Evolutionary conservation across 1,140 invertebrate species (phyloP).

Genomic region (Drosophila virilis): DNA sequence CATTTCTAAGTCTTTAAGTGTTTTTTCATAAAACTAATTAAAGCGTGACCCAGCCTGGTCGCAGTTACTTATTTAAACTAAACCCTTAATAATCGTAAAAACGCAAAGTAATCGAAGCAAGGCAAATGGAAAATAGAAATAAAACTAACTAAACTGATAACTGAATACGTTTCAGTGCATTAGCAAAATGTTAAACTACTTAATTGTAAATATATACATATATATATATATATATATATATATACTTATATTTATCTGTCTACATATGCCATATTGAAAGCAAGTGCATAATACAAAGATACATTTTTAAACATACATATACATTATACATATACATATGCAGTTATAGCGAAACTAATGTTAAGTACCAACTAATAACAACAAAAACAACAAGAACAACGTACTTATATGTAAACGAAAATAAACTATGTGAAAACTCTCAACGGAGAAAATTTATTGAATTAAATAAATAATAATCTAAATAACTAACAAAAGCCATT

Average conservation of each 20-base stretch:
- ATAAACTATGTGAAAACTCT: conserved; percentile 78
- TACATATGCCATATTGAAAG: conserved; percentile 15
- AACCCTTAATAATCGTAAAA: conserved; percentile 33
- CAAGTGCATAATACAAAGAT: conserved; percentile 24
- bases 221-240: not conserved
- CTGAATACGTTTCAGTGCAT: conserved; percentile 4
- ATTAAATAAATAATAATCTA: conserved; percentile 81
- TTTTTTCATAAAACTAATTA: conserved; percentile 70
- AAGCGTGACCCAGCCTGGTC: conserved; percentile 40
- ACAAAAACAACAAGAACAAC: conserved; percentile 49
- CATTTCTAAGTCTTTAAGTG: conserved; percentile 79
- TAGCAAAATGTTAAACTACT: conserved; percentile 24
- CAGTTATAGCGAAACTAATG: conserved; percentile 61
- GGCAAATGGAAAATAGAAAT: conserved; percentile 1
- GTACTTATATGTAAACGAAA: conserved; percentile 45
- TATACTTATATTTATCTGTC: not conserved
- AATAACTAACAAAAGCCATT: conserved; percentile 41
- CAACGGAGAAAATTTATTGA: conserved; percentile 78
- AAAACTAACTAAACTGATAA: not conserved
- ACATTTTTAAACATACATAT: conserved; percentile 48
- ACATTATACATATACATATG: conserved; percentile 47
- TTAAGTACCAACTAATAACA: conserved; percentile 75
- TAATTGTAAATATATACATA: conserved; percentile 44
- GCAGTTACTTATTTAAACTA: conserved; percentile 28
- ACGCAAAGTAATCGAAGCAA: conserved; percentile 14